Evolutionary conservation across 1,140 invertebrate genomes (phyloP), one percentile per base, ranked within the genome.

Genomic region (Procambarus clarkii): DNA sequence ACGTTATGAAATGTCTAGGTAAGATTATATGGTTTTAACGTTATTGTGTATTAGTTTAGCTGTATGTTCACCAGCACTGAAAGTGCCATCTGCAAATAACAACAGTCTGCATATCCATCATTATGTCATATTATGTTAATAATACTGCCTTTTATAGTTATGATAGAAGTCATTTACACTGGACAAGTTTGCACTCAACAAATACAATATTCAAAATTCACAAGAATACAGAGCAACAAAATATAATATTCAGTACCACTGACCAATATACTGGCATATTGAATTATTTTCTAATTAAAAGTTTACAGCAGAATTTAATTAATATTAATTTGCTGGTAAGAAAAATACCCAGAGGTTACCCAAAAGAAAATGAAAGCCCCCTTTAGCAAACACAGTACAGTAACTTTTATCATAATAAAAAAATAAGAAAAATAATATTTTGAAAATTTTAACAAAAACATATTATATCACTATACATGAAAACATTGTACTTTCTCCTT

Each of bases 191-290:
- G n/a, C 15, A 74, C 8, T 34, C 8, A 34, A 11, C 7, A 11
- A 81, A 9, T 24, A 54, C n/a, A 81, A n/a, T 48, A 24, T 24
- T 54, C 11, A 79, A 81, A 81, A 11, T 24, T 81, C 11, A 58
- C 34, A 80, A 15, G 15, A 34, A 48, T 81, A 81, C 79, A 79
- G 34, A 34, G 77, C 4, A 81, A 54, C 79, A 81, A 15, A 81
- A 81, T 54, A 24, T n/a, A 81, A 54, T 81, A 34, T 81, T 58
- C 46, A 81, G 54, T 48, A 81, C 48, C 79, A 81, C 79, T 81
- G 79, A 81, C 48, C 79, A 58, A 81, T 54, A 54, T 81, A 81
- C 79, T 81, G 79, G 48, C 79, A 58, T 24, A 54, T 13, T n/a
- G 48, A 18, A 45, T 50, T 58, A 81, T 54, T 81, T 54, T 13